Evolutionary conservation across 2,888 invertebrate genomes (phyloP).

Genomic region (Lepeophtheirus nordmannii): DNA sequence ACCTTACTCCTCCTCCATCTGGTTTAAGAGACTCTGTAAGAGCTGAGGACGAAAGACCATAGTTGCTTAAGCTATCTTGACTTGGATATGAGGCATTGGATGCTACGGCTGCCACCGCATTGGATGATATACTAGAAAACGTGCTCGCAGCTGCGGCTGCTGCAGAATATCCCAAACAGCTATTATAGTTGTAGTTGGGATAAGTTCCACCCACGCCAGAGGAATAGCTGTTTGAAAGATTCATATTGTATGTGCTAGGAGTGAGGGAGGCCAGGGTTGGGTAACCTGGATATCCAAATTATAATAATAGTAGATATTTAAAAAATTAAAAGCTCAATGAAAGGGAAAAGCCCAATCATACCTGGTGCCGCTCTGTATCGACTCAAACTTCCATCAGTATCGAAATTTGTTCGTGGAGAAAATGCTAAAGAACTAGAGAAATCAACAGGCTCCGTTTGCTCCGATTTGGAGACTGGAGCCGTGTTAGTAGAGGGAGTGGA

Average conservation of each 20-base stretch:
- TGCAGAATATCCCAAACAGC: neutral
- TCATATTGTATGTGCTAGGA: neutral
- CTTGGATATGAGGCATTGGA: neutral
- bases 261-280: neutral
- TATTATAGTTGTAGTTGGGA: neutral
- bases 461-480: constrained; percentile 22
- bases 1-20: neutral
- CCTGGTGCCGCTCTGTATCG: neutral
- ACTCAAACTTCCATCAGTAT: neutral
- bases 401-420: neutral
- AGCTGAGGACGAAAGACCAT: neutral
- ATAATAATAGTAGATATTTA: too few species aligned
- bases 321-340: too few species aligned
- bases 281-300: too few species aligned
- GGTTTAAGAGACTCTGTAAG: neutral
- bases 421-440: constrained; percentile 30
- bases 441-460: constrained; percentile 36
- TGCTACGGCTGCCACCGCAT: neutral
- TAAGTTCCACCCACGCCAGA: neutral
- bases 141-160: neutral
- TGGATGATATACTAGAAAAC: neutral
- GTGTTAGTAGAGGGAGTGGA: neutral
- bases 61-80: neutral
- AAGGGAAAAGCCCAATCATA: too few species aligned
- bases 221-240: neutral